Evolutionary conservation across 1,140 invertebrate species (phyloP).

Genomic region (Brachionus paranguensis): DNA sequence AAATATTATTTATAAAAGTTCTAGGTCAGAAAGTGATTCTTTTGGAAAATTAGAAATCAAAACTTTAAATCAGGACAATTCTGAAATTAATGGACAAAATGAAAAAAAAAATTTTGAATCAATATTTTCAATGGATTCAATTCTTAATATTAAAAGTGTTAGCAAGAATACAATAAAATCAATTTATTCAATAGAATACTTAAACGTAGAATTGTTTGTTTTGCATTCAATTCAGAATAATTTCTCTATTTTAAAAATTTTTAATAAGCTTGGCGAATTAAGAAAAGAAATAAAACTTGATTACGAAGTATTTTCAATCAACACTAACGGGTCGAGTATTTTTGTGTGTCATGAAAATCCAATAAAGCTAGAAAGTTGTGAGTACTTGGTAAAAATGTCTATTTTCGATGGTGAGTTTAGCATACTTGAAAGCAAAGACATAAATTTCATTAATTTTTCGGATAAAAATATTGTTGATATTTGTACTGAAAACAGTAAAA

Average conservation of each 20-base stretch:
- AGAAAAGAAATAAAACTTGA: not conserved
- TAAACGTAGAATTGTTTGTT: not conserved
- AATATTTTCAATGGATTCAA: constrained; percentile 18
- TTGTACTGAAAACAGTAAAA: not conserved
- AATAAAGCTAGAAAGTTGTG: not conserved
- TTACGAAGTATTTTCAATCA: not conserved
- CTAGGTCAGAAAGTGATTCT: not conserved
- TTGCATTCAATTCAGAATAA: not conserved
- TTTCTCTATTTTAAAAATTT: not conserved
- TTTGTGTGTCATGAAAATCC: not conserved
- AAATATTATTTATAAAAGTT: not conserved
- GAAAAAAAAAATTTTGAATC: not conserved
- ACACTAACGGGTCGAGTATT: not conserved
- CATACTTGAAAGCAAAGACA: not conserved
- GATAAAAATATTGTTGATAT: not conserved
- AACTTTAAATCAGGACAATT: not conserved
- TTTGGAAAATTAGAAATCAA: not conserved
- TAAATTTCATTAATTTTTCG: constrained; percentile 1
- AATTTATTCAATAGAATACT: not conserved
- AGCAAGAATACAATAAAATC: not conserved
- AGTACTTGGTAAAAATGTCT: not conserved
- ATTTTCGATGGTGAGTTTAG: not conserved
- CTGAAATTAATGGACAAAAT: not conserved
- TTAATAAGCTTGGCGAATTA: not conserved
- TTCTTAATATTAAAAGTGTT: not conserved